These are phyloP conservation scores for Ennomos fuscantarius DNA, from an alignment of 2,888 invertebrate genomes.

Conservation along the genomic window DNA sequence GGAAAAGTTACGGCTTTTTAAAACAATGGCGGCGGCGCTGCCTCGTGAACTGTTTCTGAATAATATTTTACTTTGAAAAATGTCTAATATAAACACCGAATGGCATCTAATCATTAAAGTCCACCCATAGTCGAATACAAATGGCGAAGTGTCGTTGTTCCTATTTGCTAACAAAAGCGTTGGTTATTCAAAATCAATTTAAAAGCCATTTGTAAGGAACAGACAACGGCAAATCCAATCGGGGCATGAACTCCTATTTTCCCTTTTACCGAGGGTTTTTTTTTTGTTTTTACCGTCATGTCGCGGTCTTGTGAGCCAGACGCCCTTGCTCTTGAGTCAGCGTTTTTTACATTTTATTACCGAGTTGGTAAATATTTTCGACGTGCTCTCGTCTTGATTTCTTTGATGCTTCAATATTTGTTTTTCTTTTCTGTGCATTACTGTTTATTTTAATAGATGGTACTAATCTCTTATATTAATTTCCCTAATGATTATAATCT, in stretches of 20 bases:
- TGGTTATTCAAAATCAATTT: slow-evolving; percentile 81
- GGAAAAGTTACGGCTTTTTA: slow-evolving; percentile 82
- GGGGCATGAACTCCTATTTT: slow-evolving; percentile 74
- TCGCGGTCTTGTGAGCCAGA: slow-evolving; percentile 80
- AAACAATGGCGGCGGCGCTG: slow-evolving; percentile 75
- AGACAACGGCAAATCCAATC: slow-evolving; percentile 83
- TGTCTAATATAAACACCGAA: slow-evolving; percentile 17
- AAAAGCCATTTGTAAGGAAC: slow-evolving; percentile 81
- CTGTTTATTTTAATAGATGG: slow-evolving; percentile 1
- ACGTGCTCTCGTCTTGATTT: slow-evolving; percentile 65
- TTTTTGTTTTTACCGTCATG: slow-evolving; percentile 76
- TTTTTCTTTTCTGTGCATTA: slow-evolving; percentile 15
- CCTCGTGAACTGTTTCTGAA: slow-evolving; percentile 65
- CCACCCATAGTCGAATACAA: slow-evolving; percentile 1
- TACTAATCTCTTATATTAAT: too few species aligned
- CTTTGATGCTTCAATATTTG: slow-evolving; percentile 58
- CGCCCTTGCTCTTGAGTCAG: slow-evolving; percentile 82
- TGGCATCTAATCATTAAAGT: not conserved
- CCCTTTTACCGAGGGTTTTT: slow-evolving; percentile 52
- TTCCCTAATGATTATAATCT: too few species aligned
- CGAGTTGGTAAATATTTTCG: slow-evolving; percentile 81
- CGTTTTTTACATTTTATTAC: slow-evolving; percentile 81
- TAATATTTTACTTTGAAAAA: slow-evolving; percentile 43
- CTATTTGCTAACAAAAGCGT: slow-evolving; percentile 66
- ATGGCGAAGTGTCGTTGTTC: slow-evolving; percentile 25